Percentiles rank a stretch among this genome's conserved stretches.
These are phyloP conservation scores for Ictidomys tridecemlineatus DNA, from an alignment of 2,113 vertebrate genomes.

Conservation along the genomic window DNA sequence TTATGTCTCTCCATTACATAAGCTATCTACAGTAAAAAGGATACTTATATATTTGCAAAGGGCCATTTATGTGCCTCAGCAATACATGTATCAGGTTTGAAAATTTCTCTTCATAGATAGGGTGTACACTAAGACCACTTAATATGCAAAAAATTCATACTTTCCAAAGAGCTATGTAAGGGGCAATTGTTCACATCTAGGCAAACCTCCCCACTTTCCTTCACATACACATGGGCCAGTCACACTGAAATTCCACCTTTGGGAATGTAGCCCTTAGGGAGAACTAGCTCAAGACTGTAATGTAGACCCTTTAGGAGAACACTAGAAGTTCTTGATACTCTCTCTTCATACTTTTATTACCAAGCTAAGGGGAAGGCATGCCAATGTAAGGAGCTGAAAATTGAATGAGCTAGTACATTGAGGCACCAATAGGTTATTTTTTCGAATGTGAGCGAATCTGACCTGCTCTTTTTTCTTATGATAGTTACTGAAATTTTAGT, in stretches of 20 bases:
- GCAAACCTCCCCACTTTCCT: conserved; percentile 18
- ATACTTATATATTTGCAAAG: conserved; percentile 54
- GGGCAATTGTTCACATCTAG: conserved; percentile 70
- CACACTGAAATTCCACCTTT: conserved; percentile 67
- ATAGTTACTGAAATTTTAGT: neutral
- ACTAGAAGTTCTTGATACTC: conserved; percentile 32
- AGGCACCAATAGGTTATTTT: neutral
- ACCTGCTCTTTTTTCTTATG: conserved; percentile 1
- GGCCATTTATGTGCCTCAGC: conserved; percentile 42
- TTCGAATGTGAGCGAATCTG: conserved; percentile 1
- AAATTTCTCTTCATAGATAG: conserved; percentile 75
- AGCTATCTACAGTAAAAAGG: conserved; percentile 55
- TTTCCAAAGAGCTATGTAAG: conserved; percentile 77
- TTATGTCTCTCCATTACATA: conserved; percentile 43
- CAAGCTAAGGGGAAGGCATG: neutral
- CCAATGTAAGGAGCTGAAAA: neutral
- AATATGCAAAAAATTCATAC: conserved; percentile 73
- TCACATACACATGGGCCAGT: conserved; percentile 20
- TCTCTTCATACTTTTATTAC: conserved; percentile 35
- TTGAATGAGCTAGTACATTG: neutral
- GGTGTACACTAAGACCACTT: conserved; percentile 64
- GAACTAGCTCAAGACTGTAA: conserved; percentile 63
- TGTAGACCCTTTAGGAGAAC: conserved; percentile 4
- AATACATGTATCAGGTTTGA: conserved; percentile 70
- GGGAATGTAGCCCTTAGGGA: conserved; percentile 55